Evolutionary conservation across 2,888 invertebrate genomes (phyloP).

Genomic region (Molanna angustata): DNA sequence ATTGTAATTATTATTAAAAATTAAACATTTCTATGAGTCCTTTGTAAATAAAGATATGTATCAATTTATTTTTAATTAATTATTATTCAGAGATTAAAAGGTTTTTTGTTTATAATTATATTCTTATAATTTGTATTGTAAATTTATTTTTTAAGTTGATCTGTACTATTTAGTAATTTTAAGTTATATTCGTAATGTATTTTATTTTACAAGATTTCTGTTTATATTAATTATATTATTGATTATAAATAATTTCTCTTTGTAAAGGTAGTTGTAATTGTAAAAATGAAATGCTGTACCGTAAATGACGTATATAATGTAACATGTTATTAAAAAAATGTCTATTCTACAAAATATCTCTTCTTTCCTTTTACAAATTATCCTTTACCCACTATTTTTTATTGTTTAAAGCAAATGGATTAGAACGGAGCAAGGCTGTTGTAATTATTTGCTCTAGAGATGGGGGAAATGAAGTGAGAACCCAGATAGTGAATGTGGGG

Average conservation of each 20-base stretch:
- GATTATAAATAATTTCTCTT: conserved; percentile 23
- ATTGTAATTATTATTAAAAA: no score
- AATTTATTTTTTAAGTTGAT: conserved; percentile 20
- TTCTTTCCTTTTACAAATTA: conserved; percentile 12
- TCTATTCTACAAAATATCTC: conserved; percentile 30
- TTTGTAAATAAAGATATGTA: conserved; percentile 20
- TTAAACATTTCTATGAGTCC: not conserved
- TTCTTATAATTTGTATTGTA: conserved; percentile 16
- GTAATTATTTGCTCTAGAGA: no score
- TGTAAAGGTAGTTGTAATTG: conserved; percentile 32
- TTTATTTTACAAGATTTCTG: conserved; percentile 6
- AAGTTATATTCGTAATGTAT: conserved; percentile 22
- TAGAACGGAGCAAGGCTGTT: no score
- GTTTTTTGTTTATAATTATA: conserved; percentile 19
- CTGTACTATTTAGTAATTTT: conserved; percentile 26
- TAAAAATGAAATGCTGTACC: conserved; percentile 27
- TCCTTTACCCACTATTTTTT: no score
- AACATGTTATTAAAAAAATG: conserved; percentile 34
- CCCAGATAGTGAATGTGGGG: no score
- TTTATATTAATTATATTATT: conserved; percentile 20
- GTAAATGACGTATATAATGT: conserved; percentile 31
- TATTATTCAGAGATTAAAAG: conserved; percentile 19
- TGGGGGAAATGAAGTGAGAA: no score
- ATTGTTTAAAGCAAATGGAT: no score
- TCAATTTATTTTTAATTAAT: conserved; percentile 8